Base-by-base conservation (phyloP, 1,140 invertebrate genomes). In the Drosophila micromelanica region DNA sequence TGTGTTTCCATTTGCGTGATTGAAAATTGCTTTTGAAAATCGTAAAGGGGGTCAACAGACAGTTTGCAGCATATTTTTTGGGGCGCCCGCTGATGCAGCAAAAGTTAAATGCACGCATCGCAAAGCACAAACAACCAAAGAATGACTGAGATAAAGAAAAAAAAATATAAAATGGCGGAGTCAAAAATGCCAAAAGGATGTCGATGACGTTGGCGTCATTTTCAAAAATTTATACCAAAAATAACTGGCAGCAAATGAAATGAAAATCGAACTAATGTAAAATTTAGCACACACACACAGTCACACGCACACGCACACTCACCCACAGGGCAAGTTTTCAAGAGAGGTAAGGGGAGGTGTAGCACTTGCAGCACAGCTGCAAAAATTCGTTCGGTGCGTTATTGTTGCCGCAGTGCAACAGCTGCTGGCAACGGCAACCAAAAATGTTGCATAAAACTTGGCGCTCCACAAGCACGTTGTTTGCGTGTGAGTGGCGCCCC, bases 181-280 rank as follows among this genome's bases (percentile, higher is more conserved):
- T 38, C 37, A 42, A 59, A 23, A 20, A 35, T 46, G 55, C 37
- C 12, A 37, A 42, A 54, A 45, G 30, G 9, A 62, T 12, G 17
- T 46, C 13, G 35, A 57, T 51, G 64, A 54, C 43, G 73, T 72
- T 77, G 65, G 68, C 54, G 23, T 63, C 38, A 59, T 62, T 65
- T 61, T 71, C 27, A 63, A 76, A 61, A 76, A 73, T 76, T 57
- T 76, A 68, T 74, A 79, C 68, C 75, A 73, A 79, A 75, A 82
- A 61, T 65, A 54, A 46, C 54, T 63, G 76, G 49, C 70, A 73
- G 76, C 79, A 84, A 89, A 89, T 89, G 76, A 82, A 89, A 89
- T 77, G 73, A 89, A 89, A 89, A 89, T 89, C 84, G 84, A 89
- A 89, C 79, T 72, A 71, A 89, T 87, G 79, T 64, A 73, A 76